phyloP scores from a whole-genome alignment of 2,888 invertebrate genomes.

The Dromius quadrimaculatus region DNA sequence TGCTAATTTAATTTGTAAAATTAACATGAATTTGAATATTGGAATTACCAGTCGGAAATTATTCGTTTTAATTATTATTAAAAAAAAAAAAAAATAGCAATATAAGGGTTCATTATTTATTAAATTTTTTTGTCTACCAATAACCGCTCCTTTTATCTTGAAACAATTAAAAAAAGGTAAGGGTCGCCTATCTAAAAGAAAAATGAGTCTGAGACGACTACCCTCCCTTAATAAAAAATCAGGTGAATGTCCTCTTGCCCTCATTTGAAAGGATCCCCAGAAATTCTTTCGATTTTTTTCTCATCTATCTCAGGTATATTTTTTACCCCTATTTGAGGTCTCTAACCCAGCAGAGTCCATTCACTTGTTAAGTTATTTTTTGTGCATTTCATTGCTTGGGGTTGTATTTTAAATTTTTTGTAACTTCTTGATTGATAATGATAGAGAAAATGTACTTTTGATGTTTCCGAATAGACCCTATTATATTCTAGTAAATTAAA shows the following conservation, averaged over 20 bases:
- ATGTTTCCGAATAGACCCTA: too few species aligned
- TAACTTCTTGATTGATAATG: too few species aligned
- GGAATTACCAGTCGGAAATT: neutral
- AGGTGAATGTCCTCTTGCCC: conserved; percentile 53
- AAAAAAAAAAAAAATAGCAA: too few species aligned
- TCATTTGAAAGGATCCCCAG: conserved; percentile 38
- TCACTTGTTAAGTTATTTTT: conserved; percentile 35
- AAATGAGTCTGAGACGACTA: conserved; percentile 53
- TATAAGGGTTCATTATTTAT: too few species aligned
- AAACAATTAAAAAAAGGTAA: conserved; percentile 45
- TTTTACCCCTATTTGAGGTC: conserved; percentile 27
- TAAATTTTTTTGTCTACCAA: conserved; percentile 39
- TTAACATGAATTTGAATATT: neutral
- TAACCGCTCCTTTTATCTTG: conserved; percentile 29
- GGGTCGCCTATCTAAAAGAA: conserved; percentile 53
- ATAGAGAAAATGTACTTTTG: too few species aligned
- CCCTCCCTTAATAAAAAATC: conserved; percentile 50
- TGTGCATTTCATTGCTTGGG: too few species aligned
- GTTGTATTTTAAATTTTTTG: too few species aligned
- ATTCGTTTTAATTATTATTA: neutral
- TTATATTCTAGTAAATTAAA: too few species aligned
- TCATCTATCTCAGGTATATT: conserved; percentile 27
- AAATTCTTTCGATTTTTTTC: conserved; percentile 47
- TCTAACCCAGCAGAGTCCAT: conserved; percentile 30
- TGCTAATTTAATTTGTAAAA: neutral